Base-by-base conservation (phyloP, 1,140 invertebrate genomes). In the Coenobita brevimanus region DNA sequence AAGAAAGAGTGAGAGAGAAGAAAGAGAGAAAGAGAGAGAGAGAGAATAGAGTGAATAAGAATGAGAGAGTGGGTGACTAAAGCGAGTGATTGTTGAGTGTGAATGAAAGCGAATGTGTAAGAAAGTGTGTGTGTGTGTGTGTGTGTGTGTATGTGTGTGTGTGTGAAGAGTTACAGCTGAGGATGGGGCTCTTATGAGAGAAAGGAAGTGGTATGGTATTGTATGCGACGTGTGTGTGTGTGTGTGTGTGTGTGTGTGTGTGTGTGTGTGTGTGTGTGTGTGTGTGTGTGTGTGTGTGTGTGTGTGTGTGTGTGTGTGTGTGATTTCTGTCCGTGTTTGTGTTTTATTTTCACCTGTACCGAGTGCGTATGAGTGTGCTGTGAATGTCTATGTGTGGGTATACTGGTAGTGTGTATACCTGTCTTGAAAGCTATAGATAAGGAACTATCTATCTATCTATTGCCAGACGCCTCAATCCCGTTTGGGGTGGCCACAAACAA, bases 211-310 rank as follows among this genome's bases (percentile, higher is more conserved):
- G 54, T 67, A 0, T 8, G 62, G 8, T 8, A 67, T 8, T 2
- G 21, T 30, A 24, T n/a, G 21, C 8, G 8, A 8, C 24, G 21
- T 30, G 1, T 0, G 27, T n/a, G 62, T 76, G 33, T 13, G 24
- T 24, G 30, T 46, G 13, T 50, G 27, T 43, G 24, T 79, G 76
- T 54, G 43, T 79, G 76, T 60, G 50, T 79, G 76, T 79, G 76
- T 79, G 50, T 79, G 76, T 79, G 76, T 79, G 76, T 79, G 46
- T 50, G 46, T 50, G 46, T 50, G 46, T 50, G 46, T 17, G 46
- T 50, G 46, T 17, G 46, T 50, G 46, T 17, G 46, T 50, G 46
- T 50, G 46, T 50, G 46, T 17, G 46, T 69, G 64, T 27, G 64
- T 69, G 64, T 27, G 64, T 2, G 64, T 24, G 64, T 69, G 64